Base-by-base conservation (phyloP, 2,888 invertebrate genomes). In the Kuschelorhynchus macadamiae region DNA sequence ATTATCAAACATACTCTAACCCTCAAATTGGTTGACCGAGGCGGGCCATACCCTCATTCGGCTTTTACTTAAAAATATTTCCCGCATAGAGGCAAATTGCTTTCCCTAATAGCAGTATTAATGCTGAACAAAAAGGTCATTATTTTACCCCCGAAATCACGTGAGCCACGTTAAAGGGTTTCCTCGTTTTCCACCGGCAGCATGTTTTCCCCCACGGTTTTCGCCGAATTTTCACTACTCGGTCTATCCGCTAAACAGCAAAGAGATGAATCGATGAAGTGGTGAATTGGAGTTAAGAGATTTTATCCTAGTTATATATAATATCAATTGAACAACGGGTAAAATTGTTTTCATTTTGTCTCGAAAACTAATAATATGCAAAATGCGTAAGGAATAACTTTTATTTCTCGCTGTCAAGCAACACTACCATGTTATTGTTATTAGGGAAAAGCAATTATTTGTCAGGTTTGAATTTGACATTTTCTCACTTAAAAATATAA, bases 101-200 rank as follows among this genome's bases (percentile, higher is more conserved):
- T 59, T 50, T 59, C 42, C 65, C 65, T 59, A 66, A 66, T 66
- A 53, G 65, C 46, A 25, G 59, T 66, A 66, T 66, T 66, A 60
- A 66, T 66, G 46, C 65, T 52, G 33, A 50, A 66, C 57, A 59
- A 52, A 66, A 66, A 59, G 65, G 36, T 57, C 65, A 66, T 66
- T 66, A 59, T 52, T 66, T 66, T 53, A 59, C 59, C 59, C 65
- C 59, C 46, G 32, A 55, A 59, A 66, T 66, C 59, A 66, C 65
- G 59, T 66, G 59, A 56, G 50, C 42, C 30, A 14, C 50, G 44
- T 47, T 44, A 64, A 49, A 64, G 57, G 30, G 41, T 41, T 57
- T 57, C 50, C 46, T 50, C 57, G 63, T 39, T 56, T 55, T 55
- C 49, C n/a, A n/a, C n/a, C n/a, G n/a, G n/a, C n/a, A 39, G 16